A percentile compares a stretch with the other conserved stretches of the same genome.
These are phyloP conservation scores for Anguilla japonica DNA, from an alignment of 2,113 vertebrate species.

Conservation along the genomic window DNA sequence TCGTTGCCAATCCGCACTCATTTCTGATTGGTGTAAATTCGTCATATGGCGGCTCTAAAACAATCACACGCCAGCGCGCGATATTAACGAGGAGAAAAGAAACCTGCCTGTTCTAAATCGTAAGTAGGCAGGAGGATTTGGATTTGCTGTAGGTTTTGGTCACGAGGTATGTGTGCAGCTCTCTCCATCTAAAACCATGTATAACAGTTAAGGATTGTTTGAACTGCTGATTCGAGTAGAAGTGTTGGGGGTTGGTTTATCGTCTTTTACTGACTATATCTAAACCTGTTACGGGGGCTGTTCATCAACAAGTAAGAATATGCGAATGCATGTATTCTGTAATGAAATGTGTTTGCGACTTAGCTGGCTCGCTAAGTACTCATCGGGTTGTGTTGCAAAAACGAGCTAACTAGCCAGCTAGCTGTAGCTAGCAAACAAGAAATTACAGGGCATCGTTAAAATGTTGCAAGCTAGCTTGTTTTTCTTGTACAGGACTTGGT, in stretches of 20 bases:
- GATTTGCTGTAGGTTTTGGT: slow-evolving; percentile 6
- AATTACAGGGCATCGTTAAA: neutral
- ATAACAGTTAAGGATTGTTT: slow-evolving; percentile 6
- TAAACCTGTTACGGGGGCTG: neutral
- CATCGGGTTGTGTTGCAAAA: neutral
- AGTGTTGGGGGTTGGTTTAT: neutral
- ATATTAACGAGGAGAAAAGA: neutral
- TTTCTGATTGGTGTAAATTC: neutral
- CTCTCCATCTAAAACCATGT: slow-evolving; percentile 1
- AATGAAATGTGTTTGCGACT: neutral
- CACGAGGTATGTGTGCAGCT: slow-evolving; percentile 12
- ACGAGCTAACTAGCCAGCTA: neutral
- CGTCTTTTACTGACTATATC: neutral
- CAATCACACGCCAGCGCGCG: neutral
- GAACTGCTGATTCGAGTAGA: neutral
- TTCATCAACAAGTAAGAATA: slow-evolving; percentile 10
- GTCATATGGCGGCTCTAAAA: neutral
- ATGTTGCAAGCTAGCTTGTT: neutral
- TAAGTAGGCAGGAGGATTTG: neutral
- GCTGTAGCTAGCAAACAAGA: neutral
- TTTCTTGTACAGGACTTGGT: neutral
- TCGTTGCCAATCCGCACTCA: neutral
- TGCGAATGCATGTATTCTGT: neutral
- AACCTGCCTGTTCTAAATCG: neutral
- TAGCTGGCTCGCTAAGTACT: neutral